Percentiles rank a stretch among this genome's conserved stretches.
phyloP scores from a whole-genome alignment of 2,888 invertebrate genomes.

The Luperina nickerlii region DNA sequence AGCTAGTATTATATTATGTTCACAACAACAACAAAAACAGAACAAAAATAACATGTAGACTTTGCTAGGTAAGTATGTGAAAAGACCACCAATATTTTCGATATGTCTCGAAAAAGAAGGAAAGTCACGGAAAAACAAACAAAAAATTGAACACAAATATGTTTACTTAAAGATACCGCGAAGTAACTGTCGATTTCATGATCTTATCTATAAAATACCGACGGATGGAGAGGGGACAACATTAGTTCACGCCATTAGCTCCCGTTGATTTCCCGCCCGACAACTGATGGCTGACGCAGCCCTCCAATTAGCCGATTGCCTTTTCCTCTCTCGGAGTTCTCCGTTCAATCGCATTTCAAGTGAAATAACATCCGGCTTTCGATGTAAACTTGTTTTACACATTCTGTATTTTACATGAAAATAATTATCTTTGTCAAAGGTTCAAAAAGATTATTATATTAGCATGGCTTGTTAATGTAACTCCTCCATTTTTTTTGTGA shows the following conservation, averaged over 20 bases:
- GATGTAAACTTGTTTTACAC: constrained; percentile 14
- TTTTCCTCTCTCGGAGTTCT: constrained; percentile 57
- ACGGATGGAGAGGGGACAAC: constrained; percentile 22
- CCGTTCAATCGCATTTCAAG: constrained; percentile 53
- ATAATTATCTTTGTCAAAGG: not conserved
- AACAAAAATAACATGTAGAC: not conserved
- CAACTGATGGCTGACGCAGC: constrained; percentile 52
- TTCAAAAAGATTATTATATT: not conserved
- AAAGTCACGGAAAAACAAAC: not conserved
- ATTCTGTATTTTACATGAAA: constrained; percentile 3
- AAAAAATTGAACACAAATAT: not conserved
- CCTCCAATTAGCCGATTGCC: constrained; percentile 60
- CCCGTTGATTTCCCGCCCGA: constrained; percentile 37
- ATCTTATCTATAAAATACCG: constrained; percentile 33
- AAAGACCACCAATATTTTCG: too few relatives aligned
- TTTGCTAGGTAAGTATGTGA: not conserved
- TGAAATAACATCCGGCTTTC: constrained; percentile 51
- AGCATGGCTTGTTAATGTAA: not conserved
- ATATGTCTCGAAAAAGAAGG: not conserved
- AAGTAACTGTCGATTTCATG: constrained; percentile 17
- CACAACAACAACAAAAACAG: not conserved
- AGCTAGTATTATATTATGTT: not conserved
- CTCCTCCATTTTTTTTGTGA: not conserved
- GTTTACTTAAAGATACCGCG: constrained; percentile 1
- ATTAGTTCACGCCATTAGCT: constrained; percentile 54